Evolutionary conservation across 2,888 invertebrate species (phyloP).

Genomic region (Gerris lacustris): DNA sequence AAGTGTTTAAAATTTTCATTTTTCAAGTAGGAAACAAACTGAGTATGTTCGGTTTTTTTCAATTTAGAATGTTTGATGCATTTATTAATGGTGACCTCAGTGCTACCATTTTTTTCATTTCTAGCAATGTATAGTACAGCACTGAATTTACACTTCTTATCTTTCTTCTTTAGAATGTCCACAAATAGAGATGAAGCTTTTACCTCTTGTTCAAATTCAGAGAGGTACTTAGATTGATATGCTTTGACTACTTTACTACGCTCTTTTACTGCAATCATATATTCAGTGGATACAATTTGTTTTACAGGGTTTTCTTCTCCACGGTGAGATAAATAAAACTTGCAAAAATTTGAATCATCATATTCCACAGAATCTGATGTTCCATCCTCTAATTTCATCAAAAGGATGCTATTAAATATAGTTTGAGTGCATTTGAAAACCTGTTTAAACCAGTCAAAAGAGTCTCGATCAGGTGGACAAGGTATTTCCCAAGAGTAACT

Average conservation of each 20-base stretch:
- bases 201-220: background rate
- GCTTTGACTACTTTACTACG: background rate
- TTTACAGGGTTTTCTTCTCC: background rate
- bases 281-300: background rate
- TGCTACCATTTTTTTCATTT: background rate
- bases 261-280: background rate
- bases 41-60: background rate
- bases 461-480: background rate
- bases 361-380: background rate
- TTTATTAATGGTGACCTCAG: background rate
- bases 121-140: background rate
- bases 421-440: background rate
- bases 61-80: background rate
- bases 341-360: background rate
- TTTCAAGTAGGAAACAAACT: background rate
- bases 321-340: background rate
- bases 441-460: background rate
- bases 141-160: background rate
- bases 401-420: background rate
- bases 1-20: background rate
- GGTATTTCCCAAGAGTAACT: background rate
- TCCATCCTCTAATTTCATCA: background rate
- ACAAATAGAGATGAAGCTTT: background rate
- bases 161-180: background rate
- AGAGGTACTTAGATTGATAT: background rate